Evolutionary conservation across 2,888 invertebrate species (phyloP), one percentile per base, ranked within the genome.

Genomic region (Diaperis boleti): DNA sequence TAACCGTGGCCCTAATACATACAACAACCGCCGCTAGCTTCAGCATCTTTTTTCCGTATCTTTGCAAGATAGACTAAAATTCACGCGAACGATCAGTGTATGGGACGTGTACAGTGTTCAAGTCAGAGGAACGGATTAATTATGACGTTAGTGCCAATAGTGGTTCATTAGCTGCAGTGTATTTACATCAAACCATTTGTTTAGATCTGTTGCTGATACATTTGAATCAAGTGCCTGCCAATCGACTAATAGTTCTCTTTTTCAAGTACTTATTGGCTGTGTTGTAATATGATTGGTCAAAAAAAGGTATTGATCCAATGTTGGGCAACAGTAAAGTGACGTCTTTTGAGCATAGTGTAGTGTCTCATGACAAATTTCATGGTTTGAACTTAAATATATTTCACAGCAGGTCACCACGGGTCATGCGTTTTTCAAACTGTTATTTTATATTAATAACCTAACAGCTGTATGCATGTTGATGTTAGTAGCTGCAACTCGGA

Each of bases 1-100:
- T 82, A 68, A 87, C 82, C 74, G 84, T 83, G 74, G 85, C 82
- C 61, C 73, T 67, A 73, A 81, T 73, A 75, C 80, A 73, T 71
- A 79, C 73, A 70, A 80, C 73, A 70, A 80, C 68, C 81, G 82
- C 64, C 74, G 74, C 71, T 74, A 74, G 68, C 65, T 29, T 17
- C 54, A 20, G 52, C 14, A 42, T 13, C 15, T 45, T 20, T 22
- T 52, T 35, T 15, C 6, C 49, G 45, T 56, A 31, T 45, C 41
- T 35, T 35, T 50, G 8, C 35, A 50, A 50, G 26, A 26, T 26
- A 26, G n/a, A 26, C 20, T 54, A 10, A 41, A 54, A 7, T 74
- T 75, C 71, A 75, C 74, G 76, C 31, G 77, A 71, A 75, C 74
- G 74, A 72, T 73, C 62, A 74, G 72, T 72, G 75, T 72, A 72